Conservation (phyloP, 2,888 invertebrate genomes). For the Ochlodes sylvanus region DNA sequence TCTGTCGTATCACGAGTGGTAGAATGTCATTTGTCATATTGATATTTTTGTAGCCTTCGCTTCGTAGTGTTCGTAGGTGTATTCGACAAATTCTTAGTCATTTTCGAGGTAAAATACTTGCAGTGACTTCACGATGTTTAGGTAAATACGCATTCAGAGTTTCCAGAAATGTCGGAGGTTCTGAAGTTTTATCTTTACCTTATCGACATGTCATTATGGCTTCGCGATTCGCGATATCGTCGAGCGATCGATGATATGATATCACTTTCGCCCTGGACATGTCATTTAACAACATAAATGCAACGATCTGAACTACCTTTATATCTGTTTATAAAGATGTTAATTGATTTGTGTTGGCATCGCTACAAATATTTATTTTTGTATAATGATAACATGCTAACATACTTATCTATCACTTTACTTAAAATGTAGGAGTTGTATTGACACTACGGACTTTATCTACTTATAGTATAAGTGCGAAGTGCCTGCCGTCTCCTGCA, state of each 20-base stretch:
- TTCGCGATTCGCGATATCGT: slow-evolving; percentile 12
- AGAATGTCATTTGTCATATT: background rate
- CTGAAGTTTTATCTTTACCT: slow-evolving; percentile 35
- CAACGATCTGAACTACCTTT: background rate
- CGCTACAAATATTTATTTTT: background rate
- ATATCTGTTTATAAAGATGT: background rate
- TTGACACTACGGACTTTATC: too few relatives aligned
- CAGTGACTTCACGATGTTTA: slow-evolving; percentile 2
- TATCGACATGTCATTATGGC: slow-evolving; percentile 41
- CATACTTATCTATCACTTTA: too few relatives aligned
- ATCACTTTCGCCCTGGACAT: slow-evolving; percentile 35
- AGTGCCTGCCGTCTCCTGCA: too few relatives aligned
- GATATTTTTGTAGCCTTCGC: too few relatives aligned
- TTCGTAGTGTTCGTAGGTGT: background rate
- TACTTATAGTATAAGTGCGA: too few relatives aligned
- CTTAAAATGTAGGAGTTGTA: too few relatives aligned
- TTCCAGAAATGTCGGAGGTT: slow-evolving; percentile 40
- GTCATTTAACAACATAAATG: slow-evolving; percentile 14
- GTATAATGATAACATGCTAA: background rate
- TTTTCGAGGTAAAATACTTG: slow-evolving; percentile 12
- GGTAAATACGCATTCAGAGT: slow-evolving; percentile 2
- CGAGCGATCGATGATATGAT: slow-evolving; percentile 22
- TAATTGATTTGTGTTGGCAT: background rate
- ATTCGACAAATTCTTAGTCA: slow-evolving; percentile 5
- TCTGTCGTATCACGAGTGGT: slow-evolving; percentile 4